Base-by-base conservation (phyloP, 1,140 invertebrate species). In the Drosophila insularis region DNA sequence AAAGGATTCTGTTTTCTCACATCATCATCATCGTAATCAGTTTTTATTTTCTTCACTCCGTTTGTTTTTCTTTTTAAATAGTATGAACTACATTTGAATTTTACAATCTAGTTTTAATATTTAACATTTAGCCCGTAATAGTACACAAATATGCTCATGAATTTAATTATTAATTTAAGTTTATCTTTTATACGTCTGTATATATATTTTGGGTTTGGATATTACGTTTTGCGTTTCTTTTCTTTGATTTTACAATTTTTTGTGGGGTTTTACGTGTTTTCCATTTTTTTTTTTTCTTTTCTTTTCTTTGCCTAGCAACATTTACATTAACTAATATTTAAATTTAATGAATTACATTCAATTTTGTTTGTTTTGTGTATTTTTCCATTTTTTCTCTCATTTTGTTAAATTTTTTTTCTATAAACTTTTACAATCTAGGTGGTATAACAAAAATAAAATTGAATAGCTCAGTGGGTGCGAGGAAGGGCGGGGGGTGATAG, bases 1-100 rank as follows among this genome's bases (percentile, higher is more conserved):
- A 58, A 23, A 14, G n/a, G 14, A 32, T 73, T 74, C 43, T 27
- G 27, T 27, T 70, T 76, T 77, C 74, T 77, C 68, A 50, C 43
- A 50, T 50, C 43, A 50, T 43, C 40, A 43, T 50, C 43, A 21
- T 50, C 43, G 77, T 76, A 69, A 76, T 76, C 67, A 55, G 69
- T 63, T 71, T 77, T 77, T 71, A 77, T 77, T 74, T 71, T 77
- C 74, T 77, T 77, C 74, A 76, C 74, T 77, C 74, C 73, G 73
- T 77, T 64, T 73, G 43, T 53, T 60, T 73, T 27, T 6, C 27
- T 27, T 27, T 87, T 86, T 86, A 86, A 86, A 86, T 86, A 86
- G 84, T 86, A 86, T 87, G 79, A 86, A 87, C 81, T 86, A 86
- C 81, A 87, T 87, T 86, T 86, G 81, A 86, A 86, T 87, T 87